Conservation (phyloP, 30 jellyfish, hydroid and myxozoan species). For the Pelagia noctiluca region DNA sequence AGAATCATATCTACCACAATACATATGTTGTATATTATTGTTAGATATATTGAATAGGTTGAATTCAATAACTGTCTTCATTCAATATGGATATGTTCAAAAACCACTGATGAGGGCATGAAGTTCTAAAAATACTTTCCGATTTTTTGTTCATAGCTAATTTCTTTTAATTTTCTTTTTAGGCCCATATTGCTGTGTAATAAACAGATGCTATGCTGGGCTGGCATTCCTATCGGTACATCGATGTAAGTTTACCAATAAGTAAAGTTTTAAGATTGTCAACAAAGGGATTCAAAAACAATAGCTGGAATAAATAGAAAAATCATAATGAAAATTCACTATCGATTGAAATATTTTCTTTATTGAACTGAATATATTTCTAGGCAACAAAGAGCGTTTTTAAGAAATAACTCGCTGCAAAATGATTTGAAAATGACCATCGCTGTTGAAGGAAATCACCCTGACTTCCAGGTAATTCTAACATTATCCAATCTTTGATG, state of each 20-base stretch:
- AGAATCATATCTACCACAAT: too few relatives aligned
- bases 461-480: slow-evolving; percentile 75
- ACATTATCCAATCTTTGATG: neutral
- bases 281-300: neutral
- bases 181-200: slow-evolving; percentile 78
- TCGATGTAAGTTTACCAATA: slow-evolving; percentile 47
- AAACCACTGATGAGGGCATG: too few relatives aligned
- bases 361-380: neutral
- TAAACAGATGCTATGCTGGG: slow-evolving; percentile 84
- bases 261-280: neutral
- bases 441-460: slow-evolving; percentile 74
- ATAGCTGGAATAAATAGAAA: neutral
- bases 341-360: neutral
- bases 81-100: too few relatives aligned
- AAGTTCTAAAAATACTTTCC: too few relatives aligned
- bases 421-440: slow-evolving; percentile 52
- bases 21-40: too few relatives aligned
- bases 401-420: slow-evolving; percentile 70
- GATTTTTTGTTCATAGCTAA: neutral
- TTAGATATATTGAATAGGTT: too few relatives aligned
- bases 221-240: slow-evolving; percentile 83
- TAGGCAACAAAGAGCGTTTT: slow-evolving; percentile 78
- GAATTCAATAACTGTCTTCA: too few relatives aligned
- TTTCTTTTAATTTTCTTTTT: neutral
- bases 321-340: neutral